Base-by-base conservation (phyloP, 2,888 invertebrate genomes). In the Laothoe populi region DNA sequence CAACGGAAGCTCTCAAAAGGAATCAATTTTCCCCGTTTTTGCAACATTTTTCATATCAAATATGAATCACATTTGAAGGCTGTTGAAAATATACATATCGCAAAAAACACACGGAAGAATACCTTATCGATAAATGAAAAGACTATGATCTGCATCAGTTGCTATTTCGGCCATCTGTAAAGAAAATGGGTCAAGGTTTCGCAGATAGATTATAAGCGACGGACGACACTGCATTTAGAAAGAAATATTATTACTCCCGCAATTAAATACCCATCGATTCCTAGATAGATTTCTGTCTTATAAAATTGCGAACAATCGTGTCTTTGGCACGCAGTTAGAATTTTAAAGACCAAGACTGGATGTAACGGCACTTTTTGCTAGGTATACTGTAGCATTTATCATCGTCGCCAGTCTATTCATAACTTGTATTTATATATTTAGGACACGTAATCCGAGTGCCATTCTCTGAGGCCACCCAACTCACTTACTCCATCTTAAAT, bases 241-340 rank as follows among this genome's bases (percentile, higher is more conserved):
- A 19, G 11, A 19, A 53, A 53, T 11, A 53, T 35, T 19, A 19
- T 35, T 35, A 35, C 35, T 31, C 31, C 35, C 19, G 31, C 35
- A 53, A 53, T 53, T 53, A 53, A 53, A 35, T 53, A 31, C 49
- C 10, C 21, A 53, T 35, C 35, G 35, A 35, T 35, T 53, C 11
- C 19, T 48, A 35, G 35, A 35, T 35, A 53, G 35, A 53, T 53
- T 48, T 26, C 11, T 35, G 35, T 19, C 31, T 31, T 31, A 24
- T 23, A 23, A 24, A 46, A 16, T 53, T 26, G 26, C 49, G 10
- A 19, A 19, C 35, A 13, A 11, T 49, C 10, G 16, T 35, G 19
- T 53, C 16, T 53, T 35, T 31, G 3, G 19, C 11, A 11, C 35
- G 31, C 53, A 35, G 35, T 31, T 35, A 19, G 49, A 19, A 35